Evolutionary conservation across 64 coral and sea anemone genomes (phyloP), one percentile per base, ranked within the genome.

Genomic region (Trachythela sp.): DNA sequence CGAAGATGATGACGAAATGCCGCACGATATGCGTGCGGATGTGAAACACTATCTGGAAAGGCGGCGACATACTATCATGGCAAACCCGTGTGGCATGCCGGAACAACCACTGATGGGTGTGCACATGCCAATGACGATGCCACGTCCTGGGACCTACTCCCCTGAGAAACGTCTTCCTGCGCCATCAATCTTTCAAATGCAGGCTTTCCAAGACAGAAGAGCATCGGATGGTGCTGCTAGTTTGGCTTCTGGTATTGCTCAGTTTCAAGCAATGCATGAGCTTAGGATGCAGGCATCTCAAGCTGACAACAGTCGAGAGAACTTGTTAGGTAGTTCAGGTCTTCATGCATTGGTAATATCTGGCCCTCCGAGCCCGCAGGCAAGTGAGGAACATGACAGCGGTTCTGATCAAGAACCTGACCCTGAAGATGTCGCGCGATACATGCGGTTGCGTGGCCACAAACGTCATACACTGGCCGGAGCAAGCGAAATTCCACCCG

Each of bases 361-460:
- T 27, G 89, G 93, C 34, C 96, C 93, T 1, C 94, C 93, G 14
- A 95, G 91, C 17, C 92, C 96, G 72, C 96, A 99, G 36, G 91
- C 93, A 60, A 88, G 88, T 43, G 96, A 99, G 87, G 92, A 89
- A 87, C 92, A 99, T 38, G 96, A 99, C 48, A 99, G 96, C 70
- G 96, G 96, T 36, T 99, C 96, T 11, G 96, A 99, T 70, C 96
- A 99, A 39, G 96, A 99, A 48, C 96, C 96, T 22, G 96, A 99
- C 39, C 96, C 92, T 40, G 96, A 99, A 36, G 94, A 94, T 18
- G 92, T 99, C 58, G 96, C 96, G 8, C 88, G 91, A 8, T 99
- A 99, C 64, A 75, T 99, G 48, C 90, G 86, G 40, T 64, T 89
- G 70, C 91, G 96, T 37, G 96, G 96, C 40, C 85, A 94, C 41